These are phyloP conservation scores for Drosophila sordidula DNA, from an alignment of 2,888 invertebrate species.

Conservation along the genomic window DNA sequence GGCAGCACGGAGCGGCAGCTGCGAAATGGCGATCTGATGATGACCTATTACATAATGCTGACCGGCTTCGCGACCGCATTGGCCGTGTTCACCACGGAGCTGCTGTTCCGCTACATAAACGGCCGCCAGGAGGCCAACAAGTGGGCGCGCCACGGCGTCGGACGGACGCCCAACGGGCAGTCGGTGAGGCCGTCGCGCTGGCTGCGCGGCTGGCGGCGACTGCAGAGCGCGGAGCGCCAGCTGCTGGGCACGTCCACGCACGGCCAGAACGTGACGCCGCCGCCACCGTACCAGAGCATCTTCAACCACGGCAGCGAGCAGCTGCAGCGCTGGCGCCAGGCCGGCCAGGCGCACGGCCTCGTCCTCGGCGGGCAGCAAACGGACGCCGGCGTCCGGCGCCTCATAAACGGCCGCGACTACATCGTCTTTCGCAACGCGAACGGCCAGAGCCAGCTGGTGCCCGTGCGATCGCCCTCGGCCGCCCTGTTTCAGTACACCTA, in stretches of 20 bases:
- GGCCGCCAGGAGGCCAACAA: slow-evolving; percentile 65
- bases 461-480: slow-evolving; percentile 91
- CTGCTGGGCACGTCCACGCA: slow-evolving; percentile 54
- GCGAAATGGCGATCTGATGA: slow-evolving; percentile 90
- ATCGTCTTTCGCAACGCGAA: slow-evolving; percentile 88
- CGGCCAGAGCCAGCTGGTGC: slow-evolving; percentile 89
- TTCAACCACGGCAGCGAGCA: slow-evolving; percentile 61
- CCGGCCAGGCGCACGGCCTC: slow-evolving; percentile 54
- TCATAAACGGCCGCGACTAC: slow-evolving; percentile 92
- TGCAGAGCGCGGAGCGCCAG: slow-evolving; percentile 55
- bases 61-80: slow-evolving; percentile 89
- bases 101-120: slow-evolving; percentile 84
- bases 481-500: slow-evolving; percentile 89
- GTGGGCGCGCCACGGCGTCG: slow-evolving; percentile 76
- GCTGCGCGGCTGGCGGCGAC: slow-evolving; percentile 53
- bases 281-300: slow-evolving; percentile 88
- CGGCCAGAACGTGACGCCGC: slow-evolving; percentile 85
- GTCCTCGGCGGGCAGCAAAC: slow-evolving; percentile 47
- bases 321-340: slow-evolving; percentile 57
- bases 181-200: slow-evolving; percentile 70
- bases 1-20: slow-evolving; percentile 92
- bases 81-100: slow-evolving; percentile 89
- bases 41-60: slow-evolving; percentile 92
- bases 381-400: slow-evolving; percentile 85
- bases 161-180: slow-evolving; percentile 78